Conservation (phyloP, 2,888 invertebrate species). For the Cerastis rubricosa region DNA sequence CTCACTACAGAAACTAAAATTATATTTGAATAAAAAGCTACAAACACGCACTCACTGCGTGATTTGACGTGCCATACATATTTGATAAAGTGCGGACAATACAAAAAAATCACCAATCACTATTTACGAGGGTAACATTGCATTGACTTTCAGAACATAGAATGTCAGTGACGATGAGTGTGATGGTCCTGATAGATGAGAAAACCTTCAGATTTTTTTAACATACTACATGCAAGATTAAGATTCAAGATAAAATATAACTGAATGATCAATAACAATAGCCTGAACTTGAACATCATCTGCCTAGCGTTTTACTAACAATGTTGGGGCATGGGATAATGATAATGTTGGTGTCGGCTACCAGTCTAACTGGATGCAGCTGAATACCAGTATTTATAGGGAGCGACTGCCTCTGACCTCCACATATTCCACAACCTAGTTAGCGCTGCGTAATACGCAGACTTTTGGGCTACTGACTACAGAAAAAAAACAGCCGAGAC, state of each 20-base stretch:
- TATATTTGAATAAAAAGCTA: slow-evolving; percentile 25
- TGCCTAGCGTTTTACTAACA: no score
- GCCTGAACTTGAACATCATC: not conserved
- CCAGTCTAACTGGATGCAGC: no score
- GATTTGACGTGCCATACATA: slow-evolving; percentile 38
- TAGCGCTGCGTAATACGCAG: no score
- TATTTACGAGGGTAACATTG: slow-evolving; percentile 12
- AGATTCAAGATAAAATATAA: not conserved
- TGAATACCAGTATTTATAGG: no score
- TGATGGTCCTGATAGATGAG: no score
- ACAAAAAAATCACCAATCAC: not conserved
- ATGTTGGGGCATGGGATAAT: no score
- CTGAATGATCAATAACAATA: not conserved
- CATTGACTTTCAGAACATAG: not conserved
- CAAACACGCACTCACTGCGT: slow-evolving; percentile 63
- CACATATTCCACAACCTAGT: no score
- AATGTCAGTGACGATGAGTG: slow-evolving; percentile 4
- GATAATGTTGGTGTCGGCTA: no score
- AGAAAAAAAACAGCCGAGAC: no score
- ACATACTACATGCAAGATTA: no score
- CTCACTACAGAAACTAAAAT: slow-evolving; percentile 48
- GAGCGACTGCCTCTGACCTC: no score
- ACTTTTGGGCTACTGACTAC: no score
- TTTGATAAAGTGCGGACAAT: not conserved
- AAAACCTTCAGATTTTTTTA: not conserved